Base-by-base conservation (phyloP, 2,888 invertebrate species). In the Cerceris rybyensis region DNA sequence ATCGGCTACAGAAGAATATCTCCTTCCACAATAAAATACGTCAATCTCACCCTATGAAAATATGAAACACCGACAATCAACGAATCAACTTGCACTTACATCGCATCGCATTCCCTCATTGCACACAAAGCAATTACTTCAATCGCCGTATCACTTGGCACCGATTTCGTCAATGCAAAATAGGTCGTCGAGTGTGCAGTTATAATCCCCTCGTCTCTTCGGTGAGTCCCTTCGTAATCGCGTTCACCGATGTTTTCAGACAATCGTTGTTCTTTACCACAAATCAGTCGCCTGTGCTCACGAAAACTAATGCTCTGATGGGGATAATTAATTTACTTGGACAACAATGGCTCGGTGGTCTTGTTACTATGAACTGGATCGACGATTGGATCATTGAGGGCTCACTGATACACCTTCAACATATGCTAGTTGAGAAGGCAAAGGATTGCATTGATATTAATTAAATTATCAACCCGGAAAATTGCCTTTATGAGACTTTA, bases 351-450 rank as follows among this genome's bases (percentile, higher is more conserved):
- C 91, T 93, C 58, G 93, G 93, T 8, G 92, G 92, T n/a, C 78
- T 89, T n/a, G 89, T 91, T 55, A 89, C 88, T 64, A 87, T 86
- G 61, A 86, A 87, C 28, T 91, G 90, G 87, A 90, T 88, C 8
- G 90, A 92, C 70, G 82, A 87, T 28, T 93, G 93, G 93, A 86
- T 92, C 16, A 84, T 91, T 63, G 92, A 93, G 83, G 93, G 94
- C 8, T 94, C 94, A 64, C 93, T 94, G 43, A 90, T 92, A 42
- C 94, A 93, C 86, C 91, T 94, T 17, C 93, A 94, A 81, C 93
- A 93, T 78, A 83, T 89, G 2, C 66, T 91, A 6, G 64, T 86
- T 6, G 64, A 82, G 68, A 85, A 93, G 92, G 79, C 89, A 92
- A 82, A 90, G 14, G 54, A 70, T 42, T 50, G 14, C 60, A 71